Evolutionary conservation across 2,888 invertebrate species (phyloP).

Genomic region (Limnephilus auricula): DNA sequence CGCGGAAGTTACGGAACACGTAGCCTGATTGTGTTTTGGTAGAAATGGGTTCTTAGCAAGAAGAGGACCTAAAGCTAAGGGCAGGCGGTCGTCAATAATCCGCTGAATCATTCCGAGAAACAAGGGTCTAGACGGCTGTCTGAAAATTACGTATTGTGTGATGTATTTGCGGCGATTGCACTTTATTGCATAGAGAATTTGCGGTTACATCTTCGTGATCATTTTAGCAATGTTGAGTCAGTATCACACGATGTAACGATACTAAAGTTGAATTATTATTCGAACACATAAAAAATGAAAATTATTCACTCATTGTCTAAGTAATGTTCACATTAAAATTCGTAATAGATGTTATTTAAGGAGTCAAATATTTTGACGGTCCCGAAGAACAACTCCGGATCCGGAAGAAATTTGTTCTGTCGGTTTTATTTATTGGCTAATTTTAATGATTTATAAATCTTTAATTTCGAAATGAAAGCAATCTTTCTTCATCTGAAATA

Average conservation of each 20-base stretch:
- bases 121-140: background rate
- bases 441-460: too few species aligned
- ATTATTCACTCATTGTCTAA: too few species aligned
- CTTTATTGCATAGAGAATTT: background rate
- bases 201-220: background rate
- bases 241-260: background rate
- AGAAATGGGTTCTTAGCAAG: background rate
- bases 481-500: too few species aligned
- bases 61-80: background rate
- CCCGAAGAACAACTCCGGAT: too few species aligned
- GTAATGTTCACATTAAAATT: too few species aligned
- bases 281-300: background rate
- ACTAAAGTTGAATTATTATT: background rate
- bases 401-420: too few species aligned
- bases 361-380: too few species aligned
- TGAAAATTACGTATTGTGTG: background rate
- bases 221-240: background rate
- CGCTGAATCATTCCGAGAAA: conserved; percentile 9
- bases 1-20: conserved; percentile 27
- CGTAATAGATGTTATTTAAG: too few species aligned
- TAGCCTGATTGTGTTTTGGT: conserved; percentile 16
- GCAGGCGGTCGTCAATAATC: background rate
- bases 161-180: background rate
- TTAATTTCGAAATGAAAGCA: too few species aligned
- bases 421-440: too few species aligned